Percentiles rank a stretch among this genome's conserved stretches.
phyloP scores from a whole-genome alignment of 2,113 vertebrate genomes.

The Crotalus helleri region DNA sequence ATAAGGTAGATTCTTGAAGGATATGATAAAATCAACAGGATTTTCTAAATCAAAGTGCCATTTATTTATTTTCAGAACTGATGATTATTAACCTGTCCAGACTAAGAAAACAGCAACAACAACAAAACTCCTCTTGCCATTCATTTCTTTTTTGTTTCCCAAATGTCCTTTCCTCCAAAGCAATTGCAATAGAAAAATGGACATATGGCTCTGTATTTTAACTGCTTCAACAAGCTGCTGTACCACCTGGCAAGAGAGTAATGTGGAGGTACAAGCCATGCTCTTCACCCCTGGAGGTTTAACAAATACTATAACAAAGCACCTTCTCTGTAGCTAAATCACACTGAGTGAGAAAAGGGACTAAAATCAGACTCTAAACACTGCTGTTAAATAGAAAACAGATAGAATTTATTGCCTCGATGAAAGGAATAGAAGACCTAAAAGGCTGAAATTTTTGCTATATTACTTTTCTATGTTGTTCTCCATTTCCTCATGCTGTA shows the following conservation, averaged over 20 bases:
- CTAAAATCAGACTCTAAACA: conserved; percentile 22
- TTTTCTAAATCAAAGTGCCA: conserved; percentile 2
- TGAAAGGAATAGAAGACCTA: conserved; percentile 6
- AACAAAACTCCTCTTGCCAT: background rate
- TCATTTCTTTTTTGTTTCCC: conserved; percentile 48
- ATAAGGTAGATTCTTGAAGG: background rate
- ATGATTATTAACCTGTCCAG: background rate
- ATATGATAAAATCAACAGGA: conserved; percentile 10
- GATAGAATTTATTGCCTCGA: background rate
- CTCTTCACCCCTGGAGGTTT: conserved; percentile 55
- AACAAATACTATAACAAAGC: conserved; percentile 33
- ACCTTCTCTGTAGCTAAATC: conserved; percentile 36
- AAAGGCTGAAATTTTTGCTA: background rate
- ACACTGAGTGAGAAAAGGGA: conserved; percentile 40
- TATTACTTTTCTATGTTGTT: conserved; percentile 11
- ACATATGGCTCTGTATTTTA: conserved; percentile 67
- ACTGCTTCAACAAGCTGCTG: conserved; percentile 66
- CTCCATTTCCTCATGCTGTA: background rate
- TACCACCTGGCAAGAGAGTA: conserved; percentile 63
- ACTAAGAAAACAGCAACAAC: background rate
- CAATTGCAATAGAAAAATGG: conserved; percentile 62
- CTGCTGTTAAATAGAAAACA: conserved; percentile 22
- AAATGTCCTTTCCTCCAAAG: conserved; percentile 58
- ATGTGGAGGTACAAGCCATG: conserved; percentile 34
- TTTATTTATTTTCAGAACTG: background rate